These are phyloP conservation scores for Oligia latruncula DNA, from an alignment of 2,888 invertebrate genomes.

Conservation along the genomic window DNA sequence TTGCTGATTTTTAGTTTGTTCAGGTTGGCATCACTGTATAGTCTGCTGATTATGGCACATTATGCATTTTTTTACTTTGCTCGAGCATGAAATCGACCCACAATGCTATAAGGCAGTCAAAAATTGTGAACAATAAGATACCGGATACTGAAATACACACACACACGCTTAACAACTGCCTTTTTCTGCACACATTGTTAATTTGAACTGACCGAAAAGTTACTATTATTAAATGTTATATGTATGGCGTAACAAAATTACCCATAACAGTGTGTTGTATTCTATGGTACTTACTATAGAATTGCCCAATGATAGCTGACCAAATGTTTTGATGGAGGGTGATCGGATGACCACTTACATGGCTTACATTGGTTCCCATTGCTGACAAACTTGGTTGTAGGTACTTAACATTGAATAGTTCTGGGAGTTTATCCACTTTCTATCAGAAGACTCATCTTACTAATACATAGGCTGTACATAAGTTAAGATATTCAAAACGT, in stretches of 20 bases:
- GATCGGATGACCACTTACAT: constrained; percentile 1
- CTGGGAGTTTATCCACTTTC: not conserved
- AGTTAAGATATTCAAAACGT: not conserved
- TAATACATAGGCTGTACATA: not conserved
- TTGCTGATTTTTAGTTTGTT: too few relatives aligned
- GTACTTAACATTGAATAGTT: not conserved
- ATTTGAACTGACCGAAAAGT: constrained; percentile 45
- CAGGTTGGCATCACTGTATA: too few relatives aligned
- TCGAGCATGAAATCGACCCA: not conserved
- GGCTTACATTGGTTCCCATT: constrained; percentile 17
- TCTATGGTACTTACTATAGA: constrained; percentile 2
- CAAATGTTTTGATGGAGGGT: constrained; percentile 3
- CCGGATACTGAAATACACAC: not conserved
- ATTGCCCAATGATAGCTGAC: constrained; percentile 9
- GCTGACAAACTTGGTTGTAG: not conserved
- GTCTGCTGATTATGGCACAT: too few relatives aligned
- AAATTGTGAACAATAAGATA: not conserved
- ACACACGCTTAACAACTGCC: constrained; percentile 4
- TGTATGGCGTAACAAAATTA: not conserved
- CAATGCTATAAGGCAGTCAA: not conserved
- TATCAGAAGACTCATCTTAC: not conserved
- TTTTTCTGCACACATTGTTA: constrained; percentile 28
- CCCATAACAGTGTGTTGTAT: not conserved
- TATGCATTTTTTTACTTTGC: too few relatives aligned
- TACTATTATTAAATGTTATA: constrained; percentile 20